Conservation (phyloP, 1,140 invertebrate species). For the Trichoplusia ni region DNA sequence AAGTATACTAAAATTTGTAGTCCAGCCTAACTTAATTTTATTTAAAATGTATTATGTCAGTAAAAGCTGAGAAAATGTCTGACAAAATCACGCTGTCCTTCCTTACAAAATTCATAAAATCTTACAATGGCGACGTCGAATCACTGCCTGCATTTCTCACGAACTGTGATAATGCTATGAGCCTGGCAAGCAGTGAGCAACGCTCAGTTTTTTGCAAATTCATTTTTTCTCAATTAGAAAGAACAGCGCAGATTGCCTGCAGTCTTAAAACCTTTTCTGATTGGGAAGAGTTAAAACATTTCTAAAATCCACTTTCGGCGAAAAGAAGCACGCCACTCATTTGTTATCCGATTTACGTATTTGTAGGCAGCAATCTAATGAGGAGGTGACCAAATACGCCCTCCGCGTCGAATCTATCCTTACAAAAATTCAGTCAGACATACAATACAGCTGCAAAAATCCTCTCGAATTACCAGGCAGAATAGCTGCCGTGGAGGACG, state of each 20-base stretch:
- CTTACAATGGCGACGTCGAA: conserved; percentile 31
- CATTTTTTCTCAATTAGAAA: conserved; percentile 39
- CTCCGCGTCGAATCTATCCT: conserved; percentile 37
- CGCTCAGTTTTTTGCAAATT: conserved; percentile 35
- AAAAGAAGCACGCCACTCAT: conserved; percentile 43
- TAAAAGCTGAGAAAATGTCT: background rate
- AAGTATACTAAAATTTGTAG: too few species aligned
- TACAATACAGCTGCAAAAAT: conserved; percentile 26
- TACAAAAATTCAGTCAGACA: conserved; percentile 41
- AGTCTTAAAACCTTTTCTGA: conserved; percentile 34
- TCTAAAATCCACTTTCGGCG: conserved; percentile 41
- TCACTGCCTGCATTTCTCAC: conserved; percentile 33
- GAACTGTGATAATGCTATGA: conserved; percentile 37
- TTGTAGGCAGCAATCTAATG: conserved; percentile 30
- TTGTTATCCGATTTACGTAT: conserved; percentile 41
- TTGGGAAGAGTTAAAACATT: conserved; percentile 35
- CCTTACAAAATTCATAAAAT: conserved; percentile 35
- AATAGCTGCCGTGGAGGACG: conserved; percentile 45
- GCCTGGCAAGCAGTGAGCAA: conserved; percentile 20
- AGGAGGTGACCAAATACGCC: conserved; percentile 37
- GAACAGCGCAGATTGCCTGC: conserved; percentile 39
- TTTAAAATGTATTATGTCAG: background rate
- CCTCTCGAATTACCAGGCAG: conserved; percentile 34
- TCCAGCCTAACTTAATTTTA: background rate
- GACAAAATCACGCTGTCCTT: conserved; percentile 6